Conservation (phyloP, 2,113 vertebrate genomes). For the Ptyas mucosa region DNA sequence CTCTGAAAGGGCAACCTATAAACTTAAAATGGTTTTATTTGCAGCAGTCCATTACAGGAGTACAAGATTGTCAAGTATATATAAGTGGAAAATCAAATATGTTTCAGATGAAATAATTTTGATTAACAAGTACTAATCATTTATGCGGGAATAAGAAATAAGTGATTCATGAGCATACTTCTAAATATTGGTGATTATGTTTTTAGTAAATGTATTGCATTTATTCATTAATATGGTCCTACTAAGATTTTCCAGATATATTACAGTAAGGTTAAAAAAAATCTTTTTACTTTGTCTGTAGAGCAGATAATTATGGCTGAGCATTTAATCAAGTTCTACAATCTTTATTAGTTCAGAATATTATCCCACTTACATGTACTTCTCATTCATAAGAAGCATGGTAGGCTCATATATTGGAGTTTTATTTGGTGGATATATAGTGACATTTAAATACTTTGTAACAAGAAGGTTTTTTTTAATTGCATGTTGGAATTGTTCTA, state of each 20-base stretch:
- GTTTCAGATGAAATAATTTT: neutral
- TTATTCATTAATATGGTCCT: neutral
- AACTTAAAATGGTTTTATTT: neutral
- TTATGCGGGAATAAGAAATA: neutral
- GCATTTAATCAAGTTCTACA: neutral
- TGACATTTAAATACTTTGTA: neutral
- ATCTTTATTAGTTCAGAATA: neutral
- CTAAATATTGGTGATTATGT: neutral
- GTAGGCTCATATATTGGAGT: neutral
- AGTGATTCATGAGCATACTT: neutral
- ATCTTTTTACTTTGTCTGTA: neutral
- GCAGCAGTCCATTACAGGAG: neutral
- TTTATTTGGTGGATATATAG: neutral
- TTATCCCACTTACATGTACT: neutral
- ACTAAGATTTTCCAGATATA: neutral
- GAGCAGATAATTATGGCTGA: neutral
- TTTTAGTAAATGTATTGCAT: neutral
- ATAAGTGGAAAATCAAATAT: neutral
- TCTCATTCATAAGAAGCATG: neutral
- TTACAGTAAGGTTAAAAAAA: neutral
- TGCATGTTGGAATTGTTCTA: neutral
- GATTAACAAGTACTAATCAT: neutral
- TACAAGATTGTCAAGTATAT: neutral
- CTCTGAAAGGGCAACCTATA: neutral
- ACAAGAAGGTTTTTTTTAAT: neutral